Conservation (phyloP, 2,797 vertebrate species). For the Kryptolebias ocellatus region DNA sequence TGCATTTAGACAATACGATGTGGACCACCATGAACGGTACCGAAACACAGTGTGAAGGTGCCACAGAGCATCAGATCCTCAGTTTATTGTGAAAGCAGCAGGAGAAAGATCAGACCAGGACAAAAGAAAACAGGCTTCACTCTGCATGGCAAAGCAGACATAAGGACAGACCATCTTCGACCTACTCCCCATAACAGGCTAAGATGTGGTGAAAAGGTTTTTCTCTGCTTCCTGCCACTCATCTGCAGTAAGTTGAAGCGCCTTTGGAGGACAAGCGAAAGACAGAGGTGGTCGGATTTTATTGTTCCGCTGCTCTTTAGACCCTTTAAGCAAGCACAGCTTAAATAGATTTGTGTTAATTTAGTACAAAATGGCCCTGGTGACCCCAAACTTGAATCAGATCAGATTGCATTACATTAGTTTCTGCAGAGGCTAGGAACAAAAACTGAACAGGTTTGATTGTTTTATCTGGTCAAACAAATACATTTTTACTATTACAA, state of each 20-base stretch:
- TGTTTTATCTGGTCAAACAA: no score
- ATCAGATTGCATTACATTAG: no score
- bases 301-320: constrained; percentile 31
- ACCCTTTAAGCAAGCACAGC: constrained; percentile 11
- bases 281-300: constrained; percentile 37
- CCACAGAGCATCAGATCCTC: constrained; percentile 48
- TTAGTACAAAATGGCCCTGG: constrained; percentile 11
- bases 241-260: constrained; percentile 50
- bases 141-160: constrained; percentile 66
- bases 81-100: constrained; percentile 46
- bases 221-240: constrained; percentile 48
- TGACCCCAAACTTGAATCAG: constrained; percentile 18
- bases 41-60: constrained; percentile 36
- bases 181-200: constrained; percentile 46
- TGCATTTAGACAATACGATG: constrained; percentile 3
- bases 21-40: constrained; percentile 14
- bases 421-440: no score
- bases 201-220: constrained; percentile 47
- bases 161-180: constrained; percentile 52
- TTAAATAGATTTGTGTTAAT: constrained; percentile 15
- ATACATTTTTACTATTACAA: no score
- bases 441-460: no score
- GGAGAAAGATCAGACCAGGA: constrained; percentile 56
- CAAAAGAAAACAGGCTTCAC: constrained; percentile 73
- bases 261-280: constrained; percentile 21